These are phyloP conservation scores for Vimba vimba DNA, from an alignment of 2,113 vertebrate genomes.

Conservation along the genomic window DNA sequence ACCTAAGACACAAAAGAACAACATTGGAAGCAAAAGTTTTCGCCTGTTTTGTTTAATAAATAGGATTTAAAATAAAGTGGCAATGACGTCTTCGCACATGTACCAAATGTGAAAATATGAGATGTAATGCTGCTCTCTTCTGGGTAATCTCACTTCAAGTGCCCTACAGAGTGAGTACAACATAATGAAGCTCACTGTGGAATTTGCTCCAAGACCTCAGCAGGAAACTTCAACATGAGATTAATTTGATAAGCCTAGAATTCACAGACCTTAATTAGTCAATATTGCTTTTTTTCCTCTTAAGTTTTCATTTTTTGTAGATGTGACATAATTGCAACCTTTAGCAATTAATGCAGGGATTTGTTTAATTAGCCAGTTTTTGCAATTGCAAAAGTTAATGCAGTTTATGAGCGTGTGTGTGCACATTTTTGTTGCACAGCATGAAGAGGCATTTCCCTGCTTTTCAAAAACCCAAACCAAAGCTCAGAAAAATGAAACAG, in stretches of 20 bases:
- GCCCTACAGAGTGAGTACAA: constrained; percentile 8
- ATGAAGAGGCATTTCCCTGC: not conserved
- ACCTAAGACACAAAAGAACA: not conserved
- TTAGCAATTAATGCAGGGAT: not conserved
- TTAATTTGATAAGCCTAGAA: not conserved
- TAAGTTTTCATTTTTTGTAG: not conserved
- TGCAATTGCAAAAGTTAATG: not conserved
- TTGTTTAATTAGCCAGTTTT: not conserved
- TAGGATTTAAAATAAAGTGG: not conserved
- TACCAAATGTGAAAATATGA: not conserved
- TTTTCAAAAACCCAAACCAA: constrained; percentile 17
- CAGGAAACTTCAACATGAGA: constrained; percentile 2
- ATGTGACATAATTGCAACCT: not conserved
- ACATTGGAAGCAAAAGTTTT: not conserved
- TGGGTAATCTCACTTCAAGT: not conserved
- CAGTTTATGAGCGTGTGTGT: not conserved
- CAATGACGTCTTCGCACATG: not conserved
- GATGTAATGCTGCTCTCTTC: not conserved
- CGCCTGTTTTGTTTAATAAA: not conserved
- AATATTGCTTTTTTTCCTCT: not conserved
- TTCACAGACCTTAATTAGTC: constrained; percentile 2
- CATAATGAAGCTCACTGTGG: not conserved
- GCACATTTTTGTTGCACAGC: not conserved
- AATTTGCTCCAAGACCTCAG: constrained; percentile 3
- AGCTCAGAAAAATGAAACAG: not conserved